These are phyloP conservation scores for Epistrophe eligans DNA, from an alignment of 2,888 invertebrate species.

Conservation along the genomic window DNA sequence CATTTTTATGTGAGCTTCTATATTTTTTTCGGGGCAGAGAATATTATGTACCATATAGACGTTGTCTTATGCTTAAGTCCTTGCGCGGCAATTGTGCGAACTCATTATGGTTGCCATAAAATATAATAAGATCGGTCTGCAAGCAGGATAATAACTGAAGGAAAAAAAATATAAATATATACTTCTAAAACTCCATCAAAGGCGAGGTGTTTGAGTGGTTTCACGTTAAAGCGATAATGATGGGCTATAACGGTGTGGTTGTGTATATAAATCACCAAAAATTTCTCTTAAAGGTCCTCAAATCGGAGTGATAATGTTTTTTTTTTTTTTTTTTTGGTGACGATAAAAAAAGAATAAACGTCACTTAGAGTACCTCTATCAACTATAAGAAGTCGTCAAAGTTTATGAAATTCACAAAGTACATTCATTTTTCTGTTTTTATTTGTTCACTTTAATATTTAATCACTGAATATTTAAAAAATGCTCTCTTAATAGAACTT, in stretches of 20 bases:
- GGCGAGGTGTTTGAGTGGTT: slow-evolving; percentile 63
- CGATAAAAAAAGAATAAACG: not conserved
- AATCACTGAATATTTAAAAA: not conserved
- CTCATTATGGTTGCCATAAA: slow-evolving; percentile 63
- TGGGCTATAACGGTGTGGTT: slow-evolving; percentile 59
- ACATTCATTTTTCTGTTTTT: not conserved
- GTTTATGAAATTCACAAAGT: not conserved
- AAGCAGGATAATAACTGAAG: slow-evolving; percentile 54
- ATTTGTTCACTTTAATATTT: not conserved
- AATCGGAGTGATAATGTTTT: slow-evolving; percentile 24
- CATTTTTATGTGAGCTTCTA: slow-evolving; percentile 10
- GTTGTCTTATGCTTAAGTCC: slow-evolving; percentile 56
- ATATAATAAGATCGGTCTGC: slow-evolving; percentile 68
- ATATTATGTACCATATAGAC: not conserved
- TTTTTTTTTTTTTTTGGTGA: not conserved
- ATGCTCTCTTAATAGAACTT: not conserved
- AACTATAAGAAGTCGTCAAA: not conserved
- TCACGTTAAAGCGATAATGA: slow-evolving; percentile 69
- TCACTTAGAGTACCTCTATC: not conserved
- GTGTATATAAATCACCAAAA: slow-evolving; percentile 46
- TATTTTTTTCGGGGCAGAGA: not conserved
- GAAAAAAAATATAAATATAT: slow-evolving; percentile 10
- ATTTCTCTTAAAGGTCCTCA: slow-evolving; percentile 32
- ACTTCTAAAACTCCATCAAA: slow-evolving; percentile 28
- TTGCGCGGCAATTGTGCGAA: slow-evolving; percentile 53